Evolutionary conservation across 2,797 vertebrate species (phyloP).

Genomic region (Leptoclinus maculatus): DNA sequence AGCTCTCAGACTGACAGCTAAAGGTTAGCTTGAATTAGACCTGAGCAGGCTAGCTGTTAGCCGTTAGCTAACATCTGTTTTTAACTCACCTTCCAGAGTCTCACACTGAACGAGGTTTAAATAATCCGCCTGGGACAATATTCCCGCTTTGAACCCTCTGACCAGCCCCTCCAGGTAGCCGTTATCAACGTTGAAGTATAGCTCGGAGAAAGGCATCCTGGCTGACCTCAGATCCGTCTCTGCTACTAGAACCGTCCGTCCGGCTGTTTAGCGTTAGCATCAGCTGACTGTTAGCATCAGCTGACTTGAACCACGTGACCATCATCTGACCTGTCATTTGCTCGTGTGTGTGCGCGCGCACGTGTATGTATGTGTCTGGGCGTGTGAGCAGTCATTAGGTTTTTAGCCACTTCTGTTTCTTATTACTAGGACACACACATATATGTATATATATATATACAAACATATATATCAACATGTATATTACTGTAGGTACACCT

Average conservation of each 20-base stretch:
- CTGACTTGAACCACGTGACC: conserved; percentile 79
- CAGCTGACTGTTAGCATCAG: conserved; percentile 40
- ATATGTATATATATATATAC: no score
- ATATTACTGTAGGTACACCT: no score
- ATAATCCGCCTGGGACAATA: conserved; percentile 94
- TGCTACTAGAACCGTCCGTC: conserved; percentile 14
- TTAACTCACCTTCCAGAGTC: conserved; percentile 93
- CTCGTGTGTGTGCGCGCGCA: not conserved
- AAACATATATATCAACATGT: not conserved
- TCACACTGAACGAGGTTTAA: conserved; percentile 97
- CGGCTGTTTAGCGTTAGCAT: conserved; percentile 15
- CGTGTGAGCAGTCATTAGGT: no score
- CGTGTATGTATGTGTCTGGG: no score
- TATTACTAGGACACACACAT: no score
- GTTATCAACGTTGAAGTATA: conserved; percentile 97
- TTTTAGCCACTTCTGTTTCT: no score
- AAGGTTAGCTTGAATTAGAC: conserved; percentile 27
- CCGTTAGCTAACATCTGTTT: conserved; percentile 3
- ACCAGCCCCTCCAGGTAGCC: conserved; percentile 97
- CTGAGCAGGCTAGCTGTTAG: conserved; percentile 1
- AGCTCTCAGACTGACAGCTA: conserved; percentile 22
- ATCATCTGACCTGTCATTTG: conserved; percentile 68
- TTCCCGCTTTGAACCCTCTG: conserved; percentile 95
- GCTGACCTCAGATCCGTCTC: conserved; percentile 36
- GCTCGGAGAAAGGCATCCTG: conserved; percentile 95